Evolutionary conservation across 2,797 vertebrate genomes (phyloP).

Genomic region (Oophaga sylvatica): DNA sequence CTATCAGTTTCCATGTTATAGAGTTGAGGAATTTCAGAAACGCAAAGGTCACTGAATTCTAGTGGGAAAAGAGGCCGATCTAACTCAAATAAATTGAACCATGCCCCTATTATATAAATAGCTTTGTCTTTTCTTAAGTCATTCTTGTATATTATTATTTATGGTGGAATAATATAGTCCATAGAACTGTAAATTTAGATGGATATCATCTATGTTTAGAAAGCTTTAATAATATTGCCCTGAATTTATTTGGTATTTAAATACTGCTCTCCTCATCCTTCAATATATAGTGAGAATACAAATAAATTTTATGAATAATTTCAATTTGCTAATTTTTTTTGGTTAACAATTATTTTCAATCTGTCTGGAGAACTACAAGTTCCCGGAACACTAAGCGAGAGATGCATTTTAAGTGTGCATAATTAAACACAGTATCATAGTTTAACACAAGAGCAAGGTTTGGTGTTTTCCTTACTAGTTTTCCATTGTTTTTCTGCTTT

Average conservation of each 20-base stretch:
- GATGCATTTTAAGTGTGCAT: too few relatives aligned
- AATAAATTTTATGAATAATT: too few relatives aligned
- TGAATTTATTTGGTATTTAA: background rate
- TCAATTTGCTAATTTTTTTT: too few relatives aligned
- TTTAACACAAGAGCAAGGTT: too few relatives aligned
- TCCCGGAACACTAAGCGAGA: too few relatives aligned
- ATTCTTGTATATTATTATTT: conserved; percentile 16
- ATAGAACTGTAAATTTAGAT: background rate
- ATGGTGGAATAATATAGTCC: background rate
- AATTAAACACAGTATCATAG: too few relatives aligned
- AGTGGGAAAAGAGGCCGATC: conserved; percentile 63
- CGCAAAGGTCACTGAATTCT: conserved; percentile 66
- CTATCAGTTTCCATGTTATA: conserved; percentile 66
- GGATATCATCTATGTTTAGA: background rate
- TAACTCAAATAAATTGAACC: conserved; percentile 61
- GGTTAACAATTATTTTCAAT: too few relatives aligned
- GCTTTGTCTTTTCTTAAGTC: conserved; percentile 4
- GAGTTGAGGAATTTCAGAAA: conserved; percentile 67
- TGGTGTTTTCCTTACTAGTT: too few relatives aligned
- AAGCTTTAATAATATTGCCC: background rate
- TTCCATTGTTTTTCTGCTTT: too few relatives aligned
- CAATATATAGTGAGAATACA: background rate
- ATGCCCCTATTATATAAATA: conserved; percentile 63
- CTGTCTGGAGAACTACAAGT: too few relatives aligned
- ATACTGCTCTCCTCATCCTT: background rate